These are phyloP conservation scores for Lasiommata megera DNA, from an alignment of 2,888 invertebrate genomes.

Conservation along the genomic window DNA sequence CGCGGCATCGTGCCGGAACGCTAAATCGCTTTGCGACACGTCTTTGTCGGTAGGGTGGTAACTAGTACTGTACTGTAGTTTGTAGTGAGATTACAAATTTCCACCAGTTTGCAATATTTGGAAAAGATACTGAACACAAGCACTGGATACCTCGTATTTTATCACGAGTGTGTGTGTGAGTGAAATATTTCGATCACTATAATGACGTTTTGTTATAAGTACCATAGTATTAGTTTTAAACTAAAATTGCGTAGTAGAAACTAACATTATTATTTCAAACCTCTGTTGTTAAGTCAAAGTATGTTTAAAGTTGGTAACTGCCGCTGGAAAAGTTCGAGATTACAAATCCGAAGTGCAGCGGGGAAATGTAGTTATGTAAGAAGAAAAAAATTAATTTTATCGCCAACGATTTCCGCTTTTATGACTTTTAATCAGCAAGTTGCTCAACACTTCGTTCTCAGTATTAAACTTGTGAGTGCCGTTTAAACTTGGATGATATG, in stretches of 20 bases:
- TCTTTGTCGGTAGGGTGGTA: too few relatives aligned
- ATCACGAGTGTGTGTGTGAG: too few relatives aligned
- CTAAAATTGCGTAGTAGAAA: background rate
- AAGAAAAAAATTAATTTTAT: background rate
- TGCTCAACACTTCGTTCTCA: conserved; percentile 1
- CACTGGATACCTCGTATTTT: too few relatives aligned
- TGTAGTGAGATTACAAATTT: too few relatives aligned
- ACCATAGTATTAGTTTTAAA: too few relatives aligned
- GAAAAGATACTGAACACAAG: too few relatives aligned
- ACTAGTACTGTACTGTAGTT: too few relatives aligned
- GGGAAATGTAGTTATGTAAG: background rate
- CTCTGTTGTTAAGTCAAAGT: background rate
- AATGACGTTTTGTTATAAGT: too few relatives aligned
- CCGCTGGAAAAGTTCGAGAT: background rate
- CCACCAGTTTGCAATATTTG: too few relatives aligned
- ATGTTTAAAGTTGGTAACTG: background rate
- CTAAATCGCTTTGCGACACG: too few relatives aligned
- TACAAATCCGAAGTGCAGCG: background rate
- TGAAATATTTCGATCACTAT: too few relatives aligned
- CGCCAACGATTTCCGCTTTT: background rate
- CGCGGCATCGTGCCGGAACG: too few relatives aligned
- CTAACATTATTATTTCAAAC: background rate
- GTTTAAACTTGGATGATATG: background rate
- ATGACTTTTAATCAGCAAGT: conserved; percentile 8
- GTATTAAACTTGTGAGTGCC: background rate